Evolutionary conservation across 2,113 vertebrate species (phyloP).

Genomic region (Beaufortia kweichowensis): DNA sequence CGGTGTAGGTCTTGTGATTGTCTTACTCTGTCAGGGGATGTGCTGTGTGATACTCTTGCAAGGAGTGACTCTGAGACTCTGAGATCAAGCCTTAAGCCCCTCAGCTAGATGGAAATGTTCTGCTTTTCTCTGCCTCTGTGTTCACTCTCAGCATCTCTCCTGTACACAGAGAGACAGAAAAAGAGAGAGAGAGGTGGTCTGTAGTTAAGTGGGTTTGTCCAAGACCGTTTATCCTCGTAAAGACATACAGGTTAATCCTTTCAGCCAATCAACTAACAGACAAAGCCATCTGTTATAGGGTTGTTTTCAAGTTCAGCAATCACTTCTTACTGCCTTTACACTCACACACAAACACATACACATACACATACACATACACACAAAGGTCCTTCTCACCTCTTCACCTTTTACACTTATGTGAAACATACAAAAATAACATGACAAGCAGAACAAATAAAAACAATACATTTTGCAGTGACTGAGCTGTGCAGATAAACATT

Average conservation of each 20-base stretch:
- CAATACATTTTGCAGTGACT: too few species aligned
- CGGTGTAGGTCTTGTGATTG: constrained; percentile 37
- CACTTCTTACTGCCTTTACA: constrained; percentile 70
- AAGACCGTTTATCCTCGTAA: constrained; percentile 41
- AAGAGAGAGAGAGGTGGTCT: constrained; percentile 45
- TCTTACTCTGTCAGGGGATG: constrained; percentile 59
- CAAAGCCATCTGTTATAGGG: constrained; percentile 66
- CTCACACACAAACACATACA: background rate
- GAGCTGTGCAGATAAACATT: too few species aligned
- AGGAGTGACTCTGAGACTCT: constrained; percentile 22
- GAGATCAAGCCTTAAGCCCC: constrained; percentile 26
- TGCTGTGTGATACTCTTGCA: constrained; percentile 27
- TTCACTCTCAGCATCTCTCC: background rate
- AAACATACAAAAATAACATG: too few species aligned
- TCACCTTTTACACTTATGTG: too few species aligned
- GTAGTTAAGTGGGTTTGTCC: constrained; percentile 60
- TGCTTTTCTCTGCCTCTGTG: constrained; percentile 5
- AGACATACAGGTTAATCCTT: constrained; percentile 62
- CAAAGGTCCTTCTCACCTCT: too few species aligned
- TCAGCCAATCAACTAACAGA: constrained; percentile 68
- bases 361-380: too few species aligned
- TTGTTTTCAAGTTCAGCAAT: constrained; percentile 71
- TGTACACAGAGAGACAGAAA: constrained; percentile 12
- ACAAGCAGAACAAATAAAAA: too few species aligned
- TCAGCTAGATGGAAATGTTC: background rate